Evolutionary conservation across 1,140 invertebrate genomes (phyloP), one percentile per base, ranked within the genome.

Genomic region (Manduca sexta): DNA sequence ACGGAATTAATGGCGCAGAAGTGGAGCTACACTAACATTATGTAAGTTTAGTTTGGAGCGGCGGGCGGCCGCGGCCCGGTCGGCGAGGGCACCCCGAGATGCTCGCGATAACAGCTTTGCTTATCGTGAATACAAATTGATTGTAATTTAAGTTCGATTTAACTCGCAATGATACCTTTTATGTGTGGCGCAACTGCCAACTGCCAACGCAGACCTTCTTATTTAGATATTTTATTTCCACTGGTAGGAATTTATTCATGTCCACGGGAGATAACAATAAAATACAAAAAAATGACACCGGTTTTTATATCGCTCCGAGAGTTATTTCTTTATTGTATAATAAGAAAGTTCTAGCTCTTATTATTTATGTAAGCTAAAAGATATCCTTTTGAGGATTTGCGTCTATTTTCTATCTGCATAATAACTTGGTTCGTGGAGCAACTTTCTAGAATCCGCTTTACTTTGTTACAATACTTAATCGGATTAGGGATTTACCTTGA

Each of bases 41-140:
- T 33, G 37, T 46, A 40, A 48, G 18, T 48, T 15, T 14, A 33
- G 10, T 3, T 21, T 16, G 12, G 12, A 39, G 16, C 15, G 38
- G 30, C 18, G 16, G 5, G 16, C 5, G 8, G 16, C 12, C 41
- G 39, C n/a, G 41, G 35, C 13, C 26, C 16, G 48, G 43, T 3
- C 21, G 21, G 21, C 21, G 21, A 26, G 21, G 21, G 21, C 21
- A 8, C 21, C 31, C 15, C 29, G 15, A 44, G 41, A 53, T 42
- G 13, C 30, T 34, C 21, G 40, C 45, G 60, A 62, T 62, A 62
- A 62, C 56, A 26, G 45, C 21, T 30, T 5, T 30, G 51, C 52
- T 54, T 54, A 60, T 60, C 45, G 41, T 29, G 18, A 47, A 49
- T 56, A 56, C 54, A 55, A 60, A 60, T 64, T 57, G 53, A 50